A percentile compares a stretch with the other conserved stretches of the same genome.
phyloP scores from a whole-genome alignment of 2,888 invertebrate species.

The Parnassius orleans region DNA sequence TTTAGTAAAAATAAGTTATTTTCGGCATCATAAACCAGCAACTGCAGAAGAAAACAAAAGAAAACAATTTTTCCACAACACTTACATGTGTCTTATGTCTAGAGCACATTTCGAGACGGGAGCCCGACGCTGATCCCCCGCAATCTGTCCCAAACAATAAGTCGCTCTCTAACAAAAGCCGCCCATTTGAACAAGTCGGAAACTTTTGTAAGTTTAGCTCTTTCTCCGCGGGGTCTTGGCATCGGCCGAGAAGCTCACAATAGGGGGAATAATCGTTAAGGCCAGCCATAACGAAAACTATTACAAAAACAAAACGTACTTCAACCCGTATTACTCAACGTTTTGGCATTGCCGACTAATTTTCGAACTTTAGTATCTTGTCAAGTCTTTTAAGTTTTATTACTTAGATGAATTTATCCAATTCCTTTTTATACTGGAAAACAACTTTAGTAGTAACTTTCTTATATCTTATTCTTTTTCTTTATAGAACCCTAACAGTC shows the following conservation, averaged over 20 bases:
- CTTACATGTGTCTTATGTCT: conserved; percentile 44
- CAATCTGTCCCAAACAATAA: conserved; percentile 81
- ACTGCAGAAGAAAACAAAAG: conserved; percentile 14
- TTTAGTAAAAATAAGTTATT: conserved; percentile 8
- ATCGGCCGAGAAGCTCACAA: conserved; percentile 67
- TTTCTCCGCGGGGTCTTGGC: conserved; percentile 74
- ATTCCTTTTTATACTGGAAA: background rate
- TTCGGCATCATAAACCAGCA: conserved; percentile 7
- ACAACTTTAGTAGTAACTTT: too few species aligned
- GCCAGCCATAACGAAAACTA: conserved; percentile 73
- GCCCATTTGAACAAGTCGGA: conserved; percentile 79
- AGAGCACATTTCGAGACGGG: conserved; percentile 51
- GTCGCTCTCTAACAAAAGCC: conserved; percentile 78
- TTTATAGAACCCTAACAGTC: too few species aligned
- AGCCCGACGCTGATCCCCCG: conserved; percentile 66
- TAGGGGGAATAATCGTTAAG: conserved; percentile 77
- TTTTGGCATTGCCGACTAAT: conserved; percentile 66
- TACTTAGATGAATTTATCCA: conserved; percentile 1
- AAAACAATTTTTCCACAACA: conserved; percentile 26
- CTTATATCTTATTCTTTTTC: too few species aligned
- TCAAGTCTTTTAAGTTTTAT: conserved; percentile 19
- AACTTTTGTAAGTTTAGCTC: conserved; percentile 80
- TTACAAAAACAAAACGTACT: conserved; percentile 76
- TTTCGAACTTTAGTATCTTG: conserved; percentile 38
- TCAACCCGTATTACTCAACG: conserved; percentile 65